A percentile compares a stretch with the other conserved stretches of the same genome.
Evolutionary conservation across 2,888 invertebrate genomes (phyloP).

Genomic region (Polydrusus cervinus): DNA sequence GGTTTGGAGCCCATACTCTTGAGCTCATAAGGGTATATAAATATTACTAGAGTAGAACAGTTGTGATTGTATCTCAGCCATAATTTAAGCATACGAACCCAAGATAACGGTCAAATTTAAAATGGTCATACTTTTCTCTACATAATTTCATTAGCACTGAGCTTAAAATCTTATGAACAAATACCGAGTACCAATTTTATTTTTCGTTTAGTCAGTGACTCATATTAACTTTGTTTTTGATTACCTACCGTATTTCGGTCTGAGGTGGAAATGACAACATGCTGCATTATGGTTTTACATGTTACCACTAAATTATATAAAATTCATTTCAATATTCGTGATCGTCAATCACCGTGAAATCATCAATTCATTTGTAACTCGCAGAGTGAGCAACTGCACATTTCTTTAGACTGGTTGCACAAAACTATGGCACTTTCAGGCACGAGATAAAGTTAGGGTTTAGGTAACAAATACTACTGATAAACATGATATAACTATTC

Average conservation of each 20-base stretch:
- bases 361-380: neutral
- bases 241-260: constrained; percentile 66
- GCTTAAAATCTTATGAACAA: neutral
- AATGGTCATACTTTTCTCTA: neutral
- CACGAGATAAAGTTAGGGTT: neutral
- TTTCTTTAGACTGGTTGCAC: constrained; percentile 3
- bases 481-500: neutral
- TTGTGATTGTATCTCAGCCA: neutral
- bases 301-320: constrained; percentile 29
- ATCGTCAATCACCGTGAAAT: neutral
- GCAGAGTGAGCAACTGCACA: neutral
- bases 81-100: too few species aligned
- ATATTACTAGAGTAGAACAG: too few species aligned
- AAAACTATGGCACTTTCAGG: constrained; percentile 10
- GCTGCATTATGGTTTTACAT: constrained; percentile 37
- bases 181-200: constrained; percentile 36
- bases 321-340: neutral
- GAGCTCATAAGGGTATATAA: too few species aligned
- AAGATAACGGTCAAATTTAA: neutral
- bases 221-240: constrained; percentile 24
- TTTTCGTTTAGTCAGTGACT: constrained; percentile 16
- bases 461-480: constrained; percentile 3
- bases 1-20: neutral
- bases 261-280: constrained; percentile 66
- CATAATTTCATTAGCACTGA: neutral